Percentiles rank a stretch among this genome's conserved stretches.
These are phyloP conservation scores for Linyphia triangularis DNA, from an alignment of 2,888 invertebrate genomes.

Conservation along the genomic window DNA sequence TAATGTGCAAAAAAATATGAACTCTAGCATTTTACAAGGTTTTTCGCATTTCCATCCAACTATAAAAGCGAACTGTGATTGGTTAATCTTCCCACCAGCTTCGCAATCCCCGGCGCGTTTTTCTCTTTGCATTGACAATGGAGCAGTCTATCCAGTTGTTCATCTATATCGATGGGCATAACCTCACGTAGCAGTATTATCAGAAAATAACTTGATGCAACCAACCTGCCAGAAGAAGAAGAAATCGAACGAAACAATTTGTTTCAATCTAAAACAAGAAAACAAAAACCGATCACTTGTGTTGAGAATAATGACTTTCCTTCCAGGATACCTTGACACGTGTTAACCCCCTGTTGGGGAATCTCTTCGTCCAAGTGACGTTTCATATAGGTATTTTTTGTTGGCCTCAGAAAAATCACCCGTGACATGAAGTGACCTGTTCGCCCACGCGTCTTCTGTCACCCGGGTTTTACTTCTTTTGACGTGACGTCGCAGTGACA, in stretches of 20 bases:
- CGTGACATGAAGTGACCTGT: constrained; percentile 62
- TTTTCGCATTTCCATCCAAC: too few relatives aligned
- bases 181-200: too few relatives aligned
- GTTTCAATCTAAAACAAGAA: constrained; percentile 68
- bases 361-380: constrained; percentile 45
- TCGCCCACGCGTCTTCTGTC: constrained; percentile 72
- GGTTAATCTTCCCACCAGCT: too few relatives aligned
- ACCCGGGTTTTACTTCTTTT: constrained; percentile 54
- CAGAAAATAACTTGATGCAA: too few relatives aligned
- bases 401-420: constrained; percentile 30
- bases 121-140: too few relatives aligned
- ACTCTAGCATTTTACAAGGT: too few relatives aligned
- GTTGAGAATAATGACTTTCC: constrained; percentile 62
- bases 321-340: constrained; percentile 65
- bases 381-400: constrained; percentile 6
- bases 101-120: too few relatives aligned
- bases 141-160: too few relatives aligned
- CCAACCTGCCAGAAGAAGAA: background rate
- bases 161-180: too few relatives aligned
- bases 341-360: constrained; percentile 40
- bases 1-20: too few relatives aligned
- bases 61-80: too few relatives aligned
- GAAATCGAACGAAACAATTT: constrained; percentile 48
- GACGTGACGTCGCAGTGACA: constrained; percentile 39
- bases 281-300: constrained; percentile 49